Evolutionary conservation across 2,797 vertebrate species (phyloP), one percentile per base, ranked within the genome.

Genomic region (Poecilia velifera): DNA sequence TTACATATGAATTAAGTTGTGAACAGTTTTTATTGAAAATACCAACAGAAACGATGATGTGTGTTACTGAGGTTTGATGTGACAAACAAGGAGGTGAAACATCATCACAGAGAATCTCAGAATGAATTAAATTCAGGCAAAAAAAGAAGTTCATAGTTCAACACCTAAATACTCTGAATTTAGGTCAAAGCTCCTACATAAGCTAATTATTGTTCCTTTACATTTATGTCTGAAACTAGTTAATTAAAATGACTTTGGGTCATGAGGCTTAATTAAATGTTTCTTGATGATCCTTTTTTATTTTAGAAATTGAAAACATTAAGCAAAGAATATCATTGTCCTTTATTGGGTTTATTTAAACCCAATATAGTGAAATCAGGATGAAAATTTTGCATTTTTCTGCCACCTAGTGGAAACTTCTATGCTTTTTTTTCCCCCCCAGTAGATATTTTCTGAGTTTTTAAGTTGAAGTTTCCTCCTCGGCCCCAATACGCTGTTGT

Each of bases 1-100:
- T 90, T 88, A 62, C 83, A 86, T 82, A 91, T 75, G 85, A 76
- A 89, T n/a, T 1, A 25, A 36, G 25, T 43, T 51, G 43, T 46
- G 1, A 16, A 3, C 76, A n/a, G 0, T 70, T 76, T 70, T 75
- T 1, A 34, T 57, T 28, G 1, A n/a, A 76, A 20, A 14, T 55
- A 12, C 25, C 53, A n/a, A 10, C 25, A 12, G 22, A n/a, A 25
- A 55, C 8, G 2, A 25, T 8, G 2, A 22, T n/a, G 25, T n/a
- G 3, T 25, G 51, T n/a, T 3, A 25, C 51, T n/a, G 51, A 10
- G 22, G 3, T 25, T 55, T 9, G 22, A 53, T 53, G 22, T 53
- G 22, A 10, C 22, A 53, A 53, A 9, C 47, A 7, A 18, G 47
- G 47, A 49, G 18, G 47, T 6, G 47, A 51, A 2, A 51, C 18